Evolutionary conservation across 1,140 invertebrate genomes (phyloP).

Genomic region (Meteorus sp.): DNA sequence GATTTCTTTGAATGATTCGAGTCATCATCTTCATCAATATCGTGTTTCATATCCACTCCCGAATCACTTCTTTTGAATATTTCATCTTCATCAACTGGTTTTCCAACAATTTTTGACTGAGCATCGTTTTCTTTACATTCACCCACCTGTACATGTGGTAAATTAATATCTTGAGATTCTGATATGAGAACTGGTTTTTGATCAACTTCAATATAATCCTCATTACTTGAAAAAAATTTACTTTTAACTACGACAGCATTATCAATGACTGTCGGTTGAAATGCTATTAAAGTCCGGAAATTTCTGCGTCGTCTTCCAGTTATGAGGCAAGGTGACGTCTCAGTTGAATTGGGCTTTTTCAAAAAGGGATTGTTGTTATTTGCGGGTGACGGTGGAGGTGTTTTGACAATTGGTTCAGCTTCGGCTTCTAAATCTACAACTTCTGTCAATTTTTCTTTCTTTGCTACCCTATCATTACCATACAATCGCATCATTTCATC

Average conservation of each 20-base stretch:
- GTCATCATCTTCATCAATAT: background rate
- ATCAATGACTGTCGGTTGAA: constrained; percentile 43
- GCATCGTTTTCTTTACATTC: constrained; percentile 17
- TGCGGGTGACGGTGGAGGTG: constrained; percentile 27
- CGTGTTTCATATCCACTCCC: constrained; percentile 18
- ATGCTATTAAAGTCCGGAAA: constrained; percentile 26
- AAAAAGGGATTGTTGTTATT: constrained; percentile 37
- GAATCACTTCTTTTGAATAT: constrained; percentile 11
- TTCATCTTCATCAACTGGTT: background rate
- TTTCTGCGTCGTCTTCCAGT: constrained; percentile 24
- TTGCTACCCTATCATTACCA: constrained; percentile 20
- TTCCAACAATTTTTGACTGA: background rate
- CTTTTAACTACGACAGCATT: constrained; percentile 32
- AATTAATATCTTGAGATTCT: constrained; percentile 23
- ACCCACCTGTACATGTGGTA: background rate
- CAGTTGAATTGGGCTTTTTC: constrained; percentile 12
- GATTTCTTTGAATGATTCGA: background rate
- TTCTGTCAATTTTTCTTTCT: constrained; percentile 21
- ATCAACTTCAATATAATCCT: constrained; percentile 4
- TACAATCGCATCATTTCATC: constrained; percentile 32
- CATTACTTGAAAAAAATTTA: constrained; percentile 38
- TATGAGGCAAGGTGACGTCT: constrained; percentile 31
- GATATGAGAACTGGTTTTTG: constrained; percentile 23
- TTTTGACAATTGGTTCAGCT: constrained; percentile 19
- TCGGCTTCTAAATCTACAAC: background rate